A percentile compares a stretch with the other conserved stretches of the same genome.
Evolutionary conservation across 2,113 vertebrate species (phyloP).

Genomic region (Larimichthys crocea): DNA sequence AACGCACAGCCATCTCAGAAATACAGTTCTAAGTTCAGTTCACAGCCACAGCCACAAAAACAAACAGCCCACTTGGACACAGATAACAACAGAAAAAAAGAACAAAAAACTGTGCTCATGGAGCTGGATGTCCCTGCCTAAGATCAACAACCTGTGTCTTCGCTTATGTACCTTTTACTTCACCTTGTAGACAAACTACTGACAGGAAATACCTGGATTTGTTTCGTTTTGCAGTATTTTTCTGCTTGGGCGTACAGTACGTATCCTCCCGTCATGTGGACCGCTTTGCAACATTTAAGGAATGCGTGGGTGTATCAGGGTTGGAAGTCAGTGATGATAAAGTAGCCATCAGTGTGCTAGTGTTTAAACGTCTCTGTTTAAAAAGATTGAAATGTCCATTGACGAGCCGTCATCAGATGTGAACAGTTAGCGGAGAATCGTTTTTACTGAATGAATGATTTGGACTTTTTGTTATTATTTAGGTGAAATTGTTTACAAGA

Average conservation of each 20-base stretch:
- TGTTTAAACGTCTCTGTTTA: too few relatives aligned
- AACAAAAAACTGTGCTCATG: too few relatives aligned
- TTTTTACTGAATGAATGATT: too few relatives aligned
- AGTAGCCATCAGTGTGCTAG: background rate
- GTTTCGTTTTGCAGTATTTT: background rate
- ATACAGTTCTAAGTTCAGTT: background rate
- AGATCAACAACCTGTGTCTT: background rate
- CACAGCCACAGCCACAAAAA: conserved; percentile 16
- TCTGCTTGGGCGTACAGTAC: too few relatives aligned
- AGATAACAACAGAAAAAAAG: background rate
- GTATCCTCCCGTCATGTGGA: background rate
- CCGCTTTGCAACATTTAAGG: conserved; percentile 28
- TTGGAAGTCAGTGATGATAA: background rate
- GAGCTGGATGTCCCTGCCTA: background rate
- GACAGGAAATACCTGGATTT: conserved; percentile 1
- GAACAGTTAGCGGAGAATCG: too few relatives aligned
- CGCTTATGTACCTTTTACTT: background rate
- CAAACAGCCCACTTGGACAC: background rate
- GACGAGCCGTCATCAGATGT: too few relatives aligned
- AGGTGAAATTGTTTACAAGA: background rate
- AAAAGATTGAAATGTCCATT: too few relatives aligned
- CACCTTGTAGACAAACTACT: background rate
- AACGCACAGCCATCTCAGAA: conserved; percentile 70
- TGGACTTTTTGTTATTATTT: too few relatives aligned
- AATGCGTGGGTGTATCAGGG: conserved; percentile 10